Evolutionary conservation across 2,888 invertebrate species (phyloP), one percentile per base, ranked within the genome.

Genomic region (Toxonevra muliebris): DNA sequence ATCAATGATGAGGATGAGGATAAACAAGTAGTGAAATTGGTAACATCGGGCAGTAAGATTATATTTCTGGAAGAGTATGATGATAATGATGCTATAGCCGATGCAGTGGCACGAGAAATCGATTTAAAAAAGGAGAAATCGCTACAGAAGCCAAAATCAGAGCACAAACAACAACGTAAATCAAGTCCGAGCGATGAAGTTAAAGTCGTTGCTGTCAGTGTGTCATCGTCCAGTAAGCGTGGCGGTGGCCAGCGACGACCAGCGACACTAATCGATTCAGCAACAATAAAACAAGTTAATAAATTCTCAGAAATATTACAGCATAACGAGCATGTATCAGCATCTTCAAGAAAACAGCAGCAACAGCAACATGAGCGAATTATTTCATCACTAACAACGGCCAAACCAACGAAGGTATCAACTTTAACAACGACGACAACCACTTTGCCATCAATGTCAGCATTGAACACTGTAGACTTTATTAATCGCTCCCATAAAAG

Each of bases 401-500:
- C 15, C 43, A 7, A 41, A 48, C 12, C 64, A 19, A 30, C 48
- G 48, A 48, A 48, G 11, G 48, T 7, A 41, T 19, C 58, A 40
- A 11, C 60, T 54, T 4, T 7, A 48, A 15, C 61, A 55, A 61
- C 69, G 43, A 17, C 55, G 60, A 68, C 71, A 61, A 62, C 58
- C 12, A 40, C 54, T 17, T 40, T 52, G 45, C 50, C 69, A 48
- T 40, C 69, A 57, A 40, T 52, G 9, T 20, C 62, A 59, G 10
- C 53, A 66, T 65, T 66, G 19, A 71, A 73, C 11, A 54, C 69
- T 52, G 64, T 64, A 7, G 64, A 69, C 11, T 83, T 82, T 64
- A 80, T 83, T 40, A 83, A 88, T 45, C 87, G 88, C 66, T 87
- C 87, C 1, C 89, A 88, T 74, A 87, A 88, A 76, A 88, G 87